Evolutionary conservation across 1,140 invertebrate species (phyloP).

Genomic region (Drosophila pectinifera): DNA sequence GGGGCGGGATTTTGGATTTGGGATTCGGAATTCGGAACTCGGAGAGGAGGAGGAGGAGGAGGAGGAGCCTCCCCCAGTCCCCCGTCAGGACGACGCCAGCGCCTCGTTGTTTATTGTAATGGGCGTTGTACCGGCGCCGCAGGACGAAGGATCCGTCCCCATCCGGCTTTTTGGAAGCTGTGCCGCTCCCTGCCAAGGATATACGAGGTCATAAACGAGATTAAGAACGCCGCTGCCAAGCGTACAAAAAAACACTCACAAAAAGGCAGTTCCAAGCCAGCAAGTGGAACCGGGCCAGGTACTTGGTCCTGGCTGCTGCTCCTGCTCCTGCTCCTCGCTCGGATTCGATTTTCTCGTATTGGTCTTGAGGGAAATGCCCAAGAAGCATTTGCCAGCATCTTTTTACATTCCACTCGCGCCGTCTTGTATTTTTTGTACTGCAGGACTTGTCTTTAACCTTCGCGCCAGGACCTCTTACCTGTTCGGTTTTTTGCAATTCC

Average conservation of each 20-base stretch:
- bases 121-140: constrained; percentile 64
- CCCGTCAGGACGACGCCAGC: constrained; percentile 54
- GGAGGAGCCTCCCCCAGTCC: constrained; percentile 1
- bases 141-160: constrained; percentile 51
- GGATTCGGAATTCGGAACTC: neutral
- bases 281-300: constrained; percentile 57
- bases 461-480: constrained; percentile 52
- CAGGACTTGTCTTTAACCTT: constrained; percentile 28
- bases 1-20: constrained; percentile 16
- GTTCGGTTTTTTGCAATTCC: constrained; percentile 45
- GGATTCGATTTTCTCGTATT: constrained; percentile 76
- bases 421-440: constrained; percentile 25
- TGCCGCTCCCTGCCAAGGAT: constrained; percentile 50
- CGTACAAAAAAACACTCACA: constrained; percentile 36
- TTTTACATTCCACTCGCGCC: constrained; percentile 41
- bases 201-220: constrained; percentile 77
- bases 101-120: constrained; percentile 80
- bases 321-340: constrained; percentile 31
- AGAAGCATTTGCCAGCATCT: constrained; percentile 58
- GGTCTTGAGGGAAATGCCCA: constrained; percentile 78
- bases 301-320: constrained; percentile 28
- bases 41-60: neutral
- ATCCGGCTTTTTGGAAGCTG: constrained; percentile 33
- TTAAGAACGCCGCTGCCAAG: constrained; percentile 72
- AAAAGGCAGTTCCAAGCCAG: constrained; percentile 24